Percentiles rank a stretch among this genome's conserved stretches.
phyloP scores from a whole-genome alignment of 2,888 invertebrate species.

The Tetheella fluctuosa region DNA sequence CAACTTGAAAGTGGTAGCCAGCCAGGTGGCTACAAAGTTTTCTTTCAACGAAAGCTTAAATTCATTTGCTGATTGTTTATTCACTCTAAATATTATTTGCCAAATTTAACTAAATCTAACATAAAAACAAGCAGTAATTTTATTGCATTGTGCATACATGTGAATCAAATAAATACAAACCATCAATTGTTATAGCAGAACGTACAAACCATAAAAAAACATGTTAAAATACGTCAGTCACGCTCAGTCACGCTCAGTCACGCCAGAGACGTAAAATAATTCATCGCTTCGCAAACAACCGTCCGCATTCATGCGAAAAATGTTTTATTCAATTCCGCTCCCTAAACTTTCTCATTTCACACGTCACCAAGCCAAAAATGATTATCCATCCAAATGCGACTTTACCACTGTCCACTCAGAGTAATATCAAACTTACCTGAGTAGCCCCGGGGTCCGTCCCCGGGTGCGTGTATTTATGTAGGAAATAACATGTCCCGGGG shows the following conservation, averaged over 20 bases:
- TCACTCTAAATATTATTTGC: no score
- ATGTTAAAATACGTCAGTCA: background rate
- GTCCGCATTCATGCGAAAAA: slow-evolving; percentile 7
- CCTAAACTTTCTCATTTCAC: background rate
- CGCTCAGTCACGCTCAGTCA: background rate
- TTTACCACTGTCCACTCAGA: slow-evolving; percentile 13
- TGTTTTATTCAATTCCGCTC: slow-evolving; percentile 2
- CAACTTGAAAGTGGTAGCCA: no score
- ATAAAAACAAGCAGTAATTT: no score
- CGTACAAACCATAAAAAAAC: background rate
- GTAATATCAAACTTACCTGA: slow-evolving; percentile 66
- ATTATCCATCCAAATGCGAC: background rate
- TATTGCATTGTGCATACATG: no score
- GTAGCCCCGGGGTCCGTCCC: slow-evolving; percentile 84
- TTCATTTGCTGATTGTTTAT: no score
- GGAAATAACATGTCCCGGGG: slow-evolving; percentile 93
- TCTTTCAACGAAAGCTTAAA: no score
- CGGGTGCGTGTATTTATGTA: slow-evolving; percentile 90
- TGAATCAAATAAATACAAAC: no score
- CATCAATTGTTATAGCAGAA: background rate
- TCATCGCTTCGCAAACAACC: slow-evolving; percentile 5
- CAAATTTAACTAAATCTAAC: no score
- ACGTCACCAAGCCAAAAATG: slow-evolving; percentile 6
- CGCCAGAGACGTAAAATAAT: background rate
- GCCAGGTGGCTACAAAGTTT: no score